Evolutionary conservation across 2,888 invertebrate species (phyloP).

Genomic region (Gonocerus acuteangulatus): DNA sequence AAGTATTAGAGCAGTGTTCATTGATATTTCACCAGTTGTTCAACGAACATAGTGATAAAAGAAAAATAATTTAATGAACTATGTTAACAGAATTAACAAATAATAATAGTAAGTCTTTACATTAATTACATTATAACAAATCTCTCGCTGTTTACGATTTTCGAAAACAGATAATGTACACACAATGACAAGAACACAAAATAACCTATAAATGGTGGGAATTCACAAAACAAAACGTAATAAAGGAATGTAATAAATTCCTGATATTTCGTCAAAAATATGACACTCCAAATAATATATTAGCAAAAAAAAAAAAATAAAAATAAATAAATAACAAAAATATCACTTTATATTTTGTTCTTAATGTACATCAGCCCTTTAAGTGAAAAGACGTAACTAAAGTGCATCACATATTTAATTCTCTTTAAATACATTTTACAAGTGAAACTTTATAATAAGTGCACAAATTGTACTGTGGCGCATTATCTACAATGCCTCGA

Average conservation of each 20-base stretch:
- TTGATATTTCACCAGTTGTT: no score
- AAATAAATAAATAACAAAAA: slow-evolving; percentile 12
- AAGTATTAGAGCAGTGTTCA: not conserved
- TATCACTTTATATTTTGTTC: slow-evolving; percentile 1
- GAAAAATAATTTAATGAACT: no score
- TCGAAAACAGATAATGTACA: no score
- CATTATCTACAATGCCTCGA: not conserved
- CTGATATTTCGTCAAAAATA: slow-evolving; percentile 1
- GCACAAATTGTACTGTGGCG: slow-evolving; percentile 15
- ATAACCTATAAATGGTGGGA: slow-evolving; percentile 16
- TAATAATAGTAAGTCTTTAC: no score
- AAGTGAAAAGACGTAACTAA: slow-evolving; percentile 3
- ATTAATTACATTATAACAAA: no score
- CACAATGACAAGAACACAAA: not conserved
- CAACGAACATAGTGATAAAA: no score
- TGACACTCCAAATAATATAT: slow-evolving; percentile 3
- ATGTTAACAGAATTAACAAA: no score
- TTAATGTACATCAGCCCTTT: slow-evolving; percentile 15
- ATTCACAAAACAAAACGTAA: slow-evolving; percentile 8
- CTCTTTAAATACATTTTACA: slow-evolving; percentile 9
- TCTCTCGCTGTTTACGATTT: no score
- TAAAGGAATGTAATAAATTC: slow-evolving; percentile 18
- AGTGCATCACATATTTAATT: slow-evolving; percentile 19
- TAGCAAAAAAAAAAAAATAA: not conserved
- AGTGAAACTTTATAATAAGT: slow-evolving; percentile 8